Evolutionary conservation across 2,888 invertebrate genomes (phyloP).

Genomic region (Stenolophus ochropezus): DNA sequence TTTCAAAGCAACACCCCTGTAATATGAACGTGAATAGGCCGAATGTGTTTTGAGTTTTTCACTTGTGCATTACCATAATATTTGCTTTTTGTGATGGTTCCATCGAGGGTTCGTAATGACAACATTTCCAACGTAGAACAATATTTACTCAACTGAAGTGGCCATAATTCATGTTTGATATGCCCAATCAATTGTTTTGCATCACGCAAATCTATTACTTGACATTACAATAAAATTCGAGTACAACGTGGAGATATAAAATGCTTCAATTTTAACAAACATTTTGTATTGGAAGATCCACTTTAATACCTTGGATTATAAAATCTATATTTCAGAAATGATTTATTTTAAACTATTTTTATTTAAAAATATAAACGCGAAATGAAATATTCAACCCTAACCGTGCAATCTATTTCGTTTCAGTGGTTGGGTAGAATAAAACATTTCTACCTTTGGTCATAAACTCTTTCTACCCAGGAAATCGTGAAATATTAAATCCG

Average conservation of each 20-base stretch:
- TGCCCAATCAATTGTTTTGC: neutral
- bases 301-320: too few relatives aligned
- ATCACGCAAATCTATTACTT: neutral
- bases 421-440: neutral
- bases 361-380: too few relatives aligned
- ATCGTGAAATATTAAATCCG: neutral
- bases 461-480: neutral
- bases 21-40: neutral
- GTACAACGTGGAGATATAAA: too few relatives aligned
- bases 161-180: slow-evolving; percentile 26
- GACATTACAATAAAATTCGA: neutral
- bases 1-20: neutral
- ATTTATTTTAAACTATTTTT: too few relatives aligned
- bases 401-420: too few relatives aligned
- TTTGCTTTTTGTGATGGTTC: slow-evolving; percentile 34
- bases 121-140: slow-evolving; percentile 25
- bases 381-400: too few relatives aligned
- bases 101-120: slow-evolving; percentile 16
- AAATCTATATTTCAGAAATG: too few relatives aligned
- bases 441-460: neutral
- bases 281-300: too few relatives aligned
- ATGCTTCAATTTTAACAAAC: too few relatives aligned
- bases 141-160: slow-evolving; percentile 24
- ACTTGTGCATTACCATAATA: slow-evolving; percentile 14
- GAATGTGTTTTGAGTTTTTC: slow-evolving; percentile 26